phyloP scores from a whole-genome alignment of 2,888 invertebrate genomes.

The Osmoderma eremita region DNA sequence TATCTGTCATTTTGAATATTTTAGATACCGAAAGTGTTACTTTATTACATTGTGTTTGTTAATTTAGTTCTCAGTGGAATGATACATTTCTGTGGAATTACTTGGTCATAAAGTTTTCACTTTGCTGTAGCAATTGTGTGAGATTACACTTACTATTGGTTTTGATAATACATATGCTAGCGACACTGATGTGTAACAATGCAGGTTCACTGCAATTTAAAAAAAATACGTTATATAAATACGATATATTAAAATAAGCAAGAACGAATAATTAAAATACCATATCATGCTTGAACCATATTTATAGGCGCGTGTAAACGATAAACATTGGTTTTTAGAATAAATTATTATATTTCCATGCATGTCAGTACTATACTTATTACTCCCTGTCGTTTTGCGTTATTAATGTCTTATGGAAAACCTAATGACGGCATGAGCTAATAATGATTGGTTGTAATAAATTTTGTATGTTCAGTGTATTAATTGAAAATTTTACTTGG shows the following conservation, averaged over 20 bases:
- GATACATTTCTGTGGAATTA: no score
- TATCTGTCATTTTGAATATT: no score
- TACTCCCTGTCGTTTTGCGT: conserved; percentile 14
- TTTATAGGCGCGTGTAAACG: conserved; percentile 1
- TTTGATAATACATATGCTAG: no score
- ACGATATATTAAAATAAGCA: background rate
- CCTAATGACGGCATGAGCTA: background rate
- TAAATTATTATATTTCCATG: conserved; percentile 21
- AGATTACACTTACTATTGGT: no score
- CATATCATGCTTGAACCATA: background rate
- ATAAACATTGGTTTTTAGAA: conserved; percentile 24
- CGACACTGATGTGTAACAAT: no score
- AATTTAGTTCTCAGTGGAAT: no score
- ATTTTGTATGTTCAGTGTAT: background rate
- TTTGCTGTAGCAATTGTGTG: no score
- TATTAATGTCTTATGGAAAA: conserved; percentile 20
- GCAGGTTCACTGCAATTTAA: no score
- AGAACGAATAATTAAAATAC: conserved; percentile 3
- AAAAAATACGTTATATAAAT: background rate
- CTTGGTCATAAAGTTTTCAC: no score
- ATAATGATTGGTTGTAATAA: conserved; percentile 15
- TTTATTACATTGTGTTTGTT: no score
- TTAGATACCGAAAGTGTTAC: no score
- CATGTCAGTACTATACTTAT: conserved; percentile 29
- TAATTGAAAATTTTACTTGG: conserved; percentile 18